Base-by-base conservation (phyloP, 64 coral and sea anemone species). In the Montipora sp. region DNA sequence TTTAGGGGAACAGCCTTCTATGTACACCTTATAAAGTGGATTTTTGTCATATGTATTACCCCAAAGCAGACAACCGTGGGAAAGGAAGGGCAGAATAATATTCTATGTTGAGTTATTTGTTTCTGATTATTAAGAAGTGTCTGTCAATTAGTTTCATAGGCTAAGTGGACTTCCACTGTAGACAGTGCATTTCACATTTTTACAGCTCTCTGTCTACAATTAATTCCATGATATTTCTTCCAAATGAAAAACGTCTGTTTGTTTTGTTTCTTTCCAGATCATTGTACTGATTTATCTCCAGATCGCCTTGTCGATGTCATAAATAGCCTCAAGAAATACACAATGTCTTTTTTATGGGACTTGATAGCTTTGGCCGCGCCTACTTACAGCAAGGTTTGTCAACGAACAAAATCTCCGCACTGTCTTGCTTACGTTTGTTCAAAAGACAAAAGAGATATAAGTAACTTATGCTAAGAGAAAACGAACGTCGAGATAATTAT, bases 281-380 rank as follows among this genome's bases (percentile, higher is more conserved):
- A 85, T n/a, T 46, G 19, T 18, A 63, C 10, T 63, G 65, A 63
- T 71, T 71, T 85, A 8, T 85, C 82, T 0, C 18, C 82, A 11
- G 82, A 85, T 85, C 82, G 47, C 16, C 71, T 85, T 46, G 82
- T 66, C 4, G 82, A 85, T 50, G 63, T 85, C 15, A 85, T 85
- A 48, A 85, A 85, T 63, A 85, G 82, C 65, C 61, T 85, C 61
- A 85, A 85, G 61, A 85, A 71, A 51, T 85, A 85, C 61, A 85
- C 55, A 11, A 77, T 93, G 59, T 72, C 82, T 12, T 80, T 88
- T 63, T 59, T 93, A 22, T 93, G 91, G 91, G 91, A 93, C 44
- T 66, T 93, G 13, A 93, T 85, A 44, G 44, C 91, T 13, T 19
- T 93, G 27, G 83, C 91, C 24, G 83, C 84, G 18, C 21, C 83